Percentiles rank a stretch among this genome's conserved stretches.
phyloP scores from a whole-genome alignment of 1,140 invertebrate species.

The Pogonomyrmex californicus region DNA sequence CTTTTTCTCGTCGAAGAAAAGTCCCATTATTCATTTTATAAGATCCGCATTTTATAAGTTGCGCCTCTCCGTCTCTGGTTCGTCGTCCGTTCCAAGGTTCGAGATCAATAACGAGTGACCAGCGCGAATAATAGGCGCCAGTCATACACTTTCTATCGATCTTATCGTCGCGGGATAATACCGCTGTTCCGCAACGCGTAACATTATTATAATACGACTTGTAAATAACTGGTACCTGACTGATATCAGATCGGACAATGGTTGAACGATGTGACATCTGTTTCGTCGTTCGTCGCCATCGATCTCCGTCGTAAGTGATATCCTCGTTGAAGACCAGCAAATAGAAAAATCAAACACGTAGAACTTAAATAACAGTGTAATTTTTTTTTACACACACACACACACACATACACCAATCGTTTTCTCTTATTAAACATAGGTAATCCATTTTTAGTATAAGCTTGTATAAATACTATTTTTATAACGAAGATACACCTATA shows the following conservation, averaged over 20 bases:
- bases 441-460: neutral
- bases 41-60: slow-evolving; percentile 26
- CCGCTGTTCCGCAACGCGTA: slow-evolving; percentile 35
- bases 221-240: slow-evolving; percentile 60
- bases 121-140: slow-evolving; percentile 36
- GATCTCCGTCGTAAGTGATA: neutral
- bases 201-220: slow-evolving; percentile 57
- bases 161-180: slow-evolving; percentile 58
- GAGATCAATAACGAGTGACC: slow-evolving; percentile 52
- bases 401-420: neutral
- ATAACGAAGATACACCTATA: neutral
- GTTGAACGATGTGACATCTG: slow-evolving; percentile 13
- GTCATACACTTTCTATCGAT: slow-evolving; percentile 66
- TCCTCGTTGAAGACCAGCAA: neutral
- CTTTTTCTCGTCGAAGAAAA: slow-evolving; percentile 3
- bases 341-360: neutral
- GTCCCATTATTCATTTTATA: slow-evolving; percentile 49
- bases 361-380: neutral
- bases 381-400: neutral
- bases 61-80: neutral
- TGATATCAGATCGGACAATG: slow-evolving; percentile 54
- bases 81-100: slow-evolving; percentile 53
- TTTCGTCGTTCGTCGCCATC: slow-evolving; percentile 1
- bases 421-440: neutral
- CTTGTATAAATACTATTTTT: neutral